Conservation (phyloP, 1,140 invertebrate genomes). For the Chironomus striatipennis region DNA sequence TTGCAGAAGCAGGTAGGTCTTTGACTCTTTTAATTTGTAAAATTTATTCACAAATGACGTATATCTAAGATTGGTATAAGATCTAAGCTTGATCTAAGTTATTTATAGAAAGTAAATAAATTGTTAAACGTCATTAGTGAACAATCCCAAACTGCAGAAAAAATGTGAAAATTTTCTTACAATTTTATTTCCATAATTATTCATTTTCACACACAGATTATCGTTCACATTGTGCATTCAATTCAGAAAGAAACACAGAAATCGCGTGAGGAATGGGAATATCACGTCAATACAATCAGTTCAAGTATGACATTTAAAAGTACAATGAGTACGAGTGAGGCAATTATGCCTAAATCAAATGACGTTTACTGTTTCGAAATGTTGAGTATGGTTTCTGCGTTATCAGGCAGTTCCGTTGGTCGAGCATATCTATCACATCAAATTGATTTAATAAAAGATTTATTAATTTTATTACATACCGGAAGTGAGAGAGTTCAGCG, state of each 20-base stretch:
- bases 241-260: conserved; percentile 79
- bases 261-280: conserved; percentile 85
- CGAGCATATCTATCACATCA: conserved; percentile 84
- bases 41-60: too few relatives aligned
- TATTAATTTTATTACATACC: conserved; percentile 82
- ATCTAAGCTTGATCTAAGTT: conserved; percentile 26
- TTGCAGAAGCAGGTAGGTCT: conserved; percentile 79
- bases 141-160: neutral
- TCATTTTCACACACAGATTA: conserved; percentile 90
- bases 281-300: conserved; percentile 35
- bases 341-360: conserved; percentile 22
- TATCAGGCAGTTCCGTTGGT: conserved; percentile 89
- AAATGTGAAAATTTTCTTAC: conserved; percentile 19
- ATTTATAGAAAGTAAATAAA: conserved; percentile 8
- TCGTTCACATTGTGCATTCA: conserved; percentile 86
- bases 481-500: conserved; percentile 89
- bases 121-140: too few relatives aligned
- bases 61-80: too few relatives aligned
- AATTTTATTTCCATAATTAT: conserved; percentile 59
- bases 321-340: conserved; percentile 30
- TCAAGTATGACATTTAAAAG: conserved; percentile 36
- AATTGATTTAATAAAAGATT: conserved; percentile 69
- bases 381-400: conserved; percentile 84
- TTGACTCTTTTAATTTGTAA: too few relatives aligned
- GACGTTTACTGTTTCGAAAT: conserved; percentile 98